Base-by-base conservation (phyloP, 1,140 invertebrate genomes). In the Diuraphis noxia region DNA sequence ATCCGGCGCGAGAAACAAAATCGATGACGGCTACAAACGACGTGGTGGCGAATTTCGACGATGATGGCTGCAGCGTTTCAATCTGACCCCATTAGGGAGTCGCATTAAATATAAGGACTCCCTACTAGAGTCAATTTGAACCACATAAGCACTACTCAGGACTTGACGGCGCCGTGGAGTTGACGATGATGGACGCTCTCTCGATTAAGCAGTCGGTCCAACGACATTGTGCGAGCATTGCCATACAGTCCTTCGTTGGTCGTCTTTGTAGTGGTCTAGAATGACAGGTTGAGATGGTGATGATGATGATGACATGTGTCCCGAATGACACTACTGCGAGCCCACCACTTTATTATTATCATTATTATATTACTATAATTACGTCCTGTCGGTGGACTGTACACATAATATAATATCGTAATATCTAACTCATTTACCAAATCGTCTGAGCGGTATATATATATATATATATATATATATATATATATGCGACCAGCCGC, bases 91-190 rank as follows among this genome's bases (percentile, higher is more conserved):
- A 97, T 97, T 97, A 97, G 97, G 97, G 97, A 97, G 97, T 97
- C 97, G 95, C 96, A 96, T 94, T 94, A 95, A 95, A 95, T 95
- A 95, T 96, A 97, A 96, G 96, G 97, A 97, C 97, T 97, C 97
- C 97, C 97, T 97, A 97, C 97, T 97, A 97, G 97, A 97, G 97
- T 97, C 97, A 97, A 97, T 97, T 97, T 97, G 96, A 97, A 96
- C 96, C 96, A 93, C 92, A 72, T 84, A 72, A 87, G 91, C 91
- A 92, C n/a, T 56, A 63, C 49, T 25, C 46, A 17, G n/a, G 19
- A 86, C 46, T 36, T 46, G 84, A 34, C 82, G 40, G 19, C 81
- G 38, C 38, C 38, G 40, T 21, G 79, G 40, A 23, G 38, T 41
- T 30, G 38, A 82, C 81, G 40, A 82, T 41, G 40, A 84, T n/a